Evolutionary conservation across 2,797 vertebrate species (phyloP), one percentile per base, ranked within the genome.

Genomic region (Amniataba percoides): DNA sequence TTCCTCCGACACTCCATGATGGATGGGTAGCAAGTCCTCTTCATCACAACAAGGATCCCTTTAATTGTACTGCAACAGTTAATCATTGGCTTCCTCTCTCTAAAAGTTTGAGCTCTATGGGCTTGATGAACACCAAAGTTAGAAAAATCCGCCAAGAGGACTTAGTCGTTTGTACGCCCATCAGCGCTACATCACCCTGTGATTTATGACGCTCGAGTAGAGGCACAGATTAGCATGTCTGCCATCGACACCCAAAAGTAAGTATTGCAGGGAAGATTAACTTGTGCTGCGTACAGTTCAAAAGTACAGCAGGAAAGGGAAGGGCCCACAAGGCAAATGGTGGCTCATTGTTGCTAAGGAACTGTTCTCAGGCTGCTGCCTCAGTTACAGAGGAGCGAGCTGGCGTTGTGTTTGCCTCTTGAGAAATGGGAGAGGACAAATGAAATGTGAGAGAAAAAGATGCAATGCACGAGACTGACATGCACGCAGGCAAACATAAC

Each of bases 321-420:
- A 81, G 73, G 81, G 72, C 84, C 80, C 70, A 79, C 39, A 2
- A 89, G 77, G 85, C 76, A 88, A 88, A 88, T 60, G 65, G 83
- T 73, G 84, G 86, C 83, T 88, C 83, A 74, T 92, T 88, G 92
- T 94, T 95, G 90, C 91, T 91, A 85, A 93, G 93, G 78, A 94
- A 94, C 89, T 71, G 78, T 77, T 90, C 80, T 83, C 69, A 68
- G 74, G 73, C 83, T 78, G 78, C 83, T 66, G 75, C 61, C 60
- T 87, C 83, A 77, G 77, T 83, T 75, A 77, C 74, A 81, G 74
- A 83, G 71, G 85, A 71, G 52, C 53, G 69, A 83, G 71, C 74
- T 83, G 64, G 62, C 9, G 31, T 89, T 76, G 72, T 66, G 63
- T 80, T 79, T 80, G 56, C 78, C 83, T 84, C 75, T 72, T 59